A percentile compares a stretch with the other conserved stretches of the same genome.
phyloP scores from a whole-genome alignment of 2,888 invertebrate species.

The Himalopsyche tibetana region DNA sequence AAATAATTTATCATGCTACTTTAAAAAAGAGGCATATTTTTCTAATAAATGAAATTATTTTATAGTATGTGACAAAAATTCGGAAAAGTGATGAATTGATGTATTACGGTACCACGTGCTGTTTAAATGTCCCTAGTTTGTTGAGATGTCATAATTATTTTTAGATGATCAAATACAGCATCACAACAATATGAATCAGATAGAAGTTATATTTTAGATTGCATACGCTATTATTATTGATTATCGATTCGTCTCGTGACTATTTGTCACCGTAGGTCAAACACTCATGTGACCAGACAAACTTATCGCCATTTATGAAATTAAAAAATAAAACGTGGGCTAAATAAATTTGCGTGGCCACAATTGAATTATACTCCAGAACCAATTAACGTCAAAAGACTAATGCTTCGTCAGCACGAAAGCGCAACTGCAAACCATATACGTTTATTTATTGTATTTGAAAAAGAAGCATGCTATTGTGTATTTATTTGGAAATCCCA shows the following conservation, averaged over 20 bases:
- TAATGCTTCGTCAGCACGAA: background rate
- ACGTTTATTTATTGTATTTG: background rate
- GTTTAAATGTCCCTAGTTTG: too few relatives aligned
- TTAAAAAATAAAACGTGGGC: background rate
- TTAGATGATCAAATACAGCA: too few relatives aligned
- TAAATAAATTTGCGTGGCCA: background rate
- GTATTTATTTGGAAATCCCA: background rate
- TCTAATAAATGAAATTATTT: too few relatives aligned
- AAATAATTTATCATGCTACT: too few relatives aligned
- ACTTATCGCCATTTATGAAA: constrained; percentile 9
- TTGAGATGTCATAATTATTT: too few relatives aligned
- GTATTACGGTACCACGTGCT: too few relatives aligned
- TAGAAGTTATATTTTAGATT: too few relatives aligned
- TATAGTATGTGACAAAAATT: too few relatives aligned
- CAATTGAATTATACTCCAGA: constrained; percentile 9
- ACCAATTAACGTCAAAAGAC: constrained; percentile 9
- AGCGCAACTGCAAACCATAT: background rate
- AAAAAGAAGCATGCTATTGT: background rate
- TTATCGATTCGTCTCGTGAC: background rate
- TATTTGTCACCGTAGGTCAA: constrained; percentile 8
- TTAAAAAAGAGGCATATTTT: too few relatives aligned
- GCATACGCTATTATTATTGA: background rate
- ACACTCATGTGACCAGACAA: background rate
- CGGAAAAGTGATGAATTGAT: too few relatives aligned
- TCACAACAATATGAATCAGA: too few relatives aligned